Conservation (phyloP, 2,797 vertebrate species). For the Sebastes goodei region DNA sequence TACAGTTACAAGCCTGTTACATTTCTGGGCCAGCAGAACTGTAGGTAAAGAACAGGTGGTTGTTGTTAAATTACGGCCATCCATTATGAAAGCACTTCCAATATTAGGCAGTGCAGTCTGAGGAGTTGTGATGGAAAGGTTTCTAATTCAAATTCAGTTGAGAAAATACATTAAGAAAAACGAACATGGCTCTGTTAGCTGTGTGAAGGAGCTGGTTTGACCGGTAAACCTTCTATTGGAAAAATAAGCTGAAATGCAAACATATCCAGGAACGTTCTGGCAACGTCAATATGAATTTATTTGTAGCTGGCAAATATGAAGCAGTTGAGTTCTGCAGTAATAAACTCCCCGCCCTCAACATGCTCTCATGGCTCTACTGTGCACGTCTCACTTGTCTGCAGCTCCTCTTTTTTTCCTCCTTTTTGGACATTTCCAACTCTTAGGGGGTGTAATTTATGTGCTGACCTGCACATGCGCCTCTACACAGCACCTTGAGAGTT, state of each 20-base stretch:
- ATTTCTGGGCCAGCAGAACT: neutral
- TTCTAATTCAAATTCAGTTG: neutral
- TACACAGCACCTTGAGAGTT: neutral
- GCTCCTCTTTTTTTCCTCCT: neutral
- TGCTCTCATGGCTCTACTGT: constrained; percentile 15
- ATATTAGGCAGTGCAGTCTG: neutral
- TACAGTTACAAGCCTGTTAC: neutral
- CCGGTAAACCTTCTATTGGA: neutral
- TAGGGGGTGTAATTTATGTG: constrained; percentile 23
- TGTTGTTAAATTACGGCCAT: neutral
- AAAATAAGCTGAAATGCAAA: neutral
- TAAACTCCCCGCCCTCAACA: constrained; percentile 13
- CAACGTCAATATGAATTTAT: constrained; percentile 2
- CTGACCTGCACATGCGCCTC: constrained; percentile 31
- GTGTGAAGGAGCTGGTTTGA: neutral
- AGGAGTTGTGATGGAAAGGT: neutral
- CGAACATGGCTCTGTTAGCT: neutral
- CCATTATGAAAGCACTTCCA: neutral
- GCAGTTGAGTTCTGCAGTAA: constrained; percentile 2
- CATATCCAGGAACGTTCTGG: constrained; percentile 3
- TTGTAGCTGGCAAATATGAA: constrained; percentile 7
- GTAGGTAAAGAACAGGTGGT: constrained; percentile 8
- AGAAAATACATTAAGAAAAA: neutral
- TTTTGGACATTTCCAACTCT: constrained; percentile 13
- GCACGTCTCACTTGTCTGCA: constrained; percentile 6